Evolutionary conservation across 2,113 vertebrate genomes (phyloP).

Genomic region (Hirundichthys speculiger): DNA sequence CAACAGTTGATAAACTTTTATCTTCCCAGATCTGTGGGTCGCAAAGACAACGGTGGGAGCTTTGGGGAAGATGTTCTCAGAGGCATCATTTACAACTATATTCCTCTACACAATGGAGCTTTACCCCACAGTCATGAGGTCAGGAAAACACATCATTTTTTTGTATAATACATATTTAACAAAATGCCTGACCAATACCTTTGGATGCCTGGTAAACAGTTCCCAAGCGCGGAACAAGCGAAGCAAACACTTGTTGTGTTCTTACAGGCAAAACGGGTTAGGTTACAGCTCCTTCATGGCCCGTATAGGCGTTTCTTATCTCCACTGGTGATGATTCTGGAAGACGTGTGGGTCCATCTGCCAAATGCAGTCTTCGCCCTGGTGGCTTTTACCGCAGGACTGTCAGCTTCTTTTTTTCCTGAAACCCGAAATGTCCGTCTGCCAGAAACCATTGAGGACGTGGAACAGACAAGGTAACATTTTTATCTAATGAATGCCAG

Average conservation of each 20-base stretch:
- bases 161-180: not conserved
- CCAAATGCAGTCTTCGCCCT: constrained; percentile 37
- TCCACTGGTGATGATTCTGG: constrained; percentile 50
- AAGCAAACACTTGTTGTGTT: not conserved
- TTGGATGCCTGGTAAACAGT: not conserved
- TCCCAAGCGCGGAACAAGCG: not conserved
- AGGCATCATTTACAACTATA: constrained; percentile 48
- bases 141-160: not conserved
- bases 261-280: constrained; percentile 59
- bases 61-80: constrained; percentile 61
- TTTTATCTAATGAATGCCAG: not conserved
- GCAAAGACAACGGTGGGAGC: constrained; percentile 38
- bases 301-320: constrained; percentile 46
- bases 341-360: constrained; percentile 48
- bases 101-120: constrained; percentile 62
- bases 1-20: not conserved
- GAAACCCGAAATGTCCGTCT: constrained; percentile 70
- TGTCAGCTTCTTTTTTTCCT: constrained; percentile 42
- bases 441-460: constrained; percentile 84
- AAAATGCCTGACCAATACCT: not conserved
- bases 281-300: constrained; percentile 48
- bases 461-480: constrained; percentile 77
- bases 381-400: constrained; percentile 14
- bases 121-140: constrained; percentile 66
- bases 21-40: constrained; percentile 29